A percentile compares a stretch with the other conserved stretches of the same genome.
Conservation (phyloP, 2,113 vertebrate species). For the Grammomys dolichurus region DNA sequence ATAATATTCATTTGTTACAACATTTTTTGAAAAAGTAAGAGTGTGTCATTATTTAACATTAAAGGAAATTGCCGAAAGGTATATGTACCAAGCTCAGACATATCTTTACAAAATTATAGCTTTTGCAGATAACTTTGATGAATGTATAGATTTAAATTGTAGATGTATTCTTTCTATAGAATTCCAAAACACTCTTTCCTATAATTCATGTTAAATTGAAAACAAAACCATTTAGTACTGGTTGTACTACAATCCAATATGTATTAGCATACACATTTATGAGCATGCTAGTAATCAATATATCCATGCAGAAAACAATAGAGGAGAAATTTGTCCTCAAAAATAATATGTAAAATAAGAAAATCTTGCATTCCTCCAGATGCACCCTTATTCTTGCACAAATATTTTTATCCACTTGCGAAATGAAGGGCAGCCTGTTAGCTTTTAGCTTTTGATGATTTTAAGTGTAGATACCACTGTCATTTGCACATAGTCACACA, state of each 20-base stretch:
- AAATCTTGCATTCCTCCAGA: neutral
- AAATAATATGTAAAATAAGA: neutral
- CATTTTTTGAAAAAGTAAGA: conserved; percentile 66
- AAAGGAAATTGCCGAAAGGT: conserved; percentile 24
- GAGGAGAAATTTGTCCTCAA: neutral
- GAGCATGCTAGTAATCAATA: neutral
- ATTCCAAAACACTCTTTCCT: neutral
- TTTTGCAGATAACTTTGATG: neutral
- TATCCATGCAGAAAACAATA: neutral
- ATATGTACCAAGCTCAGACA: conserved; percentile 23
- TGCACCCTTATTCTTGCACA: neutral
- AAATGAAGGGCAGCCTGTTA: neutral
- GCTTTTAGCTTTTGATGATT: neutral
- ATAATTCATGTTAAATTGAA: neutral
- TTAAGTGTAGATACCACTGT: neutral
- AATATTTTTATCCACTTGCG: neutral
- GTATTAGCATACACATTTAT: neutral
- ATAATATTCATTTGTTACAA: conserved; percentile 41
- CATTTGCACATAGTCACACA: neutral
- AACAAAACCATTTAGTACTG: neutral
- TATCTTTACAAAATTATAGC: conserved; percentile 53
- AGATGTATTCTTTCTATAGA: neutral
- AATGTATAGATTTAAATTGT: neutral
- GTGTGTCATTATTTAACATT: conserved; percentile 43
- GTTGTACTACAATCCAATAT: neutral